phyloP scores from a whole-genome alignment of 2,113 vertebrate genomes.

The Neodon shergylaensis region DNA sequence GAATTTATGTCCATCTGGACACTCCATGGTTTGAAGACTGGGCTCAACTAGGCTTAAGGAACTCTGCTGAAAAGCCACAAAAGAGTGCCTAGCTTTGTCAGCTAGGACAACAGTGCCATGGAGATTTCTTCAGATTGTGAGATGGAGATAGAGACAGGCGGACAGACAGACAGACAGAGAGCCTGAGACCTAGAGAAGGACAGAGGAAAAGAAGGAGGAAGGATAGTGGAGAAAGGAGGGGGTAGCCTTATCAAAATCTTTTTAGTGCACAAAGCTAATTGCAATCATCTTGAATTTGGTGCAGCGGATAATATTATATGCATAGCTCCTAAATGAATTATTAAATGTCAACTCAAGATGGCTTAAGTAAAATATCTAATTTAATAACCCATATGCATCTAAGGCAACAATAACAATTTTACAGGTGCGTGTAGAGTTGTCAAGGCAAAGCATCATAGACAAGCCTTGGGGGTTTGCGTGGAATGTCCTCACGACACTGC shows the following conservation, averaged over 20 bases:
- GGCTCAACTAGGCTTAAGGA: background rate
- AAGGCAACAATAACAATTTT: conserved; percentile 73
- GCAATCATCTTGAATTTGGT: conserved; percentile 58
- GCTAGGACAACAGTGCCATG: background rate
- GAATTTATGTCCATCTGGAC: too few species aligned
- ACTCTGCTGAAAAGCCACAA: background rate
- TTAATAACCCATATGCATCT: conserved; percentile 75
- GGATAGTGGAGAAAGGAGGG: background rate
- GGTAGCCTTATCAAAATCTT: conserved; percentile 45
- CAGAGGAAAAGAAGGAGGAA: background rate
- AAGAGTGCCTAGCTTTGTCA: background rate
- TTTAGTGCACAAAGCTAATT: conserved; percentile 57
- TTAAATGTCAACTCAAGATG: conserved; percentile 75
- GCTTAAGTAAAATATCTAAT: conserved; percentile 79
- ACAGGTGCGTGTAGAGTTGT: conserved; percentile 67
- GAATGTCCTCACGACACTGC: conserved; percentile 11
- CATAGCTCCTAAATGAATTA: conserved; percentile 73
- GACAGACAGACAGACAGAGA: background rate
- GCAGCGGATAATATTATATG: conserved; percentile 67
- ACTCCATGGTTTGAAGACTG: background rate
- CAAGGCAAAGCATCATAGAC: conserved; percentile 69
- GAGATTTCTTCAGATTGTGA: background rate
- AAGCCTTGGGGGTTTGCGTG: conserved; percentile 67
- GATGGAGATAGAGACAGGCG: rapidly evolving
- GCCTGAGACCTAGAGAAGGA: too few species aligned